A percentile compares a stretch with the other conserved stretches of the same genome.
These are phyloP conservation scores for Micromussa lordhowensis DNA, from an alignment of 92 coral and sea anemone genomes.

Conservation along the genomic window DNA sequence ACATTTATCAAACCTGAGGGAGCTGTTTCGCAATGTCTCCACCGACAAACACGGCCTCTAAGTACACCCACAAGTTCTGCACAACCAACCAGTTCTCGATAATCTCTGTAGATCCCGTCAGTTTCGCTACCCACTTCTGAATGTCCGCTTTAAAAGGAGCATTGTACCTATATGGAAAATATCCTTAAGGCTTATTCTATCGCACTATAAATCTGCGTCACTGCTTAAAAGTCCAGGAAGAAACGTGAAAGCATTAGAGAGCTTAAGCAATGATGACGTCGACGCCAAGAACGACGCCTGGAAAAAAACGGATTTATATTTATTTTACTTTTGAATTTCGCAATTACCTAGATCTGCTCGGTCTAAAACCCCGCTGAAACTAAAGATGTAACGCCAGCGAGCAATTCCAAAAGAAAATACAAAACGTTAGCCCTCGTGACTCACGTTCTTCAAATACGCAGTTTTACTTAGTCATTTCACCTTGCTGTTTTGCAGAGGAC, in stretches of 20 bases:
- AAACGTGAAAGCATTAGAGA: background rate
- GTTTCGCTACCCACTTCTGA: constrained; percentile 98
- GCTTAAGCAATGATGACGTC: too few species aligned
- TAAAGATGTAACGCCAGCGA: too few species aligned
- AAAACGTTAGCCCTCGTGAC: too few species aligned
- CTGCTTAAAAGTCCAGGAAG: background rate
- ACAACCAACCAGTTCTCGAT: constrained; percentile 99
- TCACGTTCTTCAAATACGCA: too few species aligned
- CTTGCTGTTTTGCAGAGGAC: too few species aligned
- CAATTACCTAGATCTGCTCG: too few species aligned
- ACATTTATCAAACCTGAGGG: constrained; percentile 77
- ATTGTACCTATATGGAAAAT: constrained; percentile 74
- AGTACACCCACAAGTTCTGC: constrained; percentile 90
- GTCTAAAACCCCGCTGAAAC: too few species aligned
- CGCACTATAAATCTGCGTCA: background rate
- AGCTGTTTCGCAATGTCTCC: constrained; percentile 99
- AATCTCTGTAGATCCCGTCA: constrained; percentile 98
- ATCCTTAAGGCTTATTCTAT: background rate
- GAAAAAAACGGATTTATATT: too few species aligned
- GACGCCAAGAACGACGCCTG: too few species aligned
- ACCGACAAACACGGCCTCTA: constrained; percentile 98
- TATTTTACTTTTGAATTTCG: too few species aligned
- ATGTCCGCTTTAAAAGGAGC: constrained; percentile 98
- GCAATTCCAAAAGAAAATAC: too few species aligned
- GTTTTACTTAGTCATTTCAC: too few species aligned